Base-by-base conservation (phyloP, 2,113 vertebrate genomes). In the Myocastor coypus region DNA sequence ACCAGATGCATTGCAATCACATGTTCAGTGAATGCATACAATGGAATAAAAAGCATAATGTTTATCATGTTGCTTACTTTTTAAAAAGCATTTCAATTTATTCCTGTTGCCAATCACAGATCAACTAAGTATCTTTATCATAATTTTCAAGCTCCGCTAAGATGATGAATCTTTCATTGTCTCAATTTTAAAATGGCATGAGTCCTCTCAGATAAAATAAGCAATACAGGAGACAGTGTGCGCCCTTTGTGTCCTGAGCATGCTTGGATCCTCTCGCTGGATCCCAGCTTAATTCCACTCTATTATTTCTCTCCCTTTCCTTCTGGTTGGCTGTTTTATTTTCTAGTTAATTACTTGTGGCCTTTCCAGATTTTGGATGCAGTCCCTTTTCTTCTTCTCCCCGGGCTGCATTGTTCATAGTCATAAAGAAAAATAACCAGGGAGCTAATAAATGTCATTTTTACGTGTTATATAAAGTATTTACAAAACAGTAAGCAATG, bases 401-500 rank as follows among this genome's bases (percentile, higher is more conserved):
- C 89, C 83, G 87, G 87, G 57, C 4, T 95, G 34, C 81, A 59
- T 66, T 96, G 63, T 92, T 97, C 97, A 94, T 0, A 77, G 87
- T 71, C 73, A 86, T 69, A 97, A 73, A 88, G 75, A 97, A 93
- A 98, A 96, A 96, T 78, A 96, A 19, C 24, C 55, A 96, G 55
- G 63, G 82, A 97, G 94, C 37, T 87, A 97, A 91, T 92, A 89
- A 98, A 97, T 3, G 94, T 87, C 93, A 75, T 91, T 97, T 97
- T 95, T 96, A 57, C 94, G 95, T 91, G 66, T 73, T 96, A 83
- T 42, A 95, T 92, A 96, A 97, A 96, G 92, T 96, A 82, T 98
- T 98, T 97, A 91, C 94, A 92, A 95, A 97, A 94, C 14, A 89
- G 37, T 87, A 97, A 77, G 83, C 92, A 96, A 97, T 96, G 92